These are phyloP conservation scores for Mormoops blainvillei DNA, from an alignment of 2,113 vertebrate genomes.

Conservation along the genomic window DNA sequence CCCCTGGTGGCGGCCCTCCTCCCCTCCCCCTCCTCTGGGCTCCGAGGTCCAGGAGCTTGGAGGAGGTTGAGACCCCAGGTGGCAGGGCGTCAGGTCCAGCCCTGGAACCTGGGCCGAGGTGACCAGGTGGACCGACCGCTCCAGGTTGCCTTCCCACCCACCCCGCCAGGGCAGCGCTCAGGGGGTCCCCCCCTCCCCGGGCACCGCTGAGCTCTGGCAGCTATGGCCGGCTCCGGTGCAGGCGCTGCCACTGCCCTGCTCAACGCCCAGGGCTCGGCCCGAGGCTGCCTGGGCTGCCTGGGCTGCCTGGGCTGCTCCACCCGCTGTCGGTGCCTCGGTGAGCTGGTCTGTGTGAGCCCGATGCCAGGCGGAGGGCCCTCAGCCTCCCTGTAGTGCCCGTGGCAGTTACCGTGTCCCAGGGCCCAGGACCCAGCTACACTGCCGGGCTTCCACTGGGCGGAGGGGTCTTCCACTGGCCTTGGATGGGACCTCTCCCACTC, in stretches of 20 bases:
- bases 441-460: background rate
- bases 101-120: background rate
- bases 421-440: no score
- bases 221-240: fast-evolving
- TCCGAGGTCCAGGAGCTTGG: background rate
- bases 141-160: background rate
- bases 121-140: background rate
- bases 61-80: background rate
- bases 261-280: no score
- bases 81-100: background rate
- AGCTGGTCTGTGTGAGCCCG: background rate
- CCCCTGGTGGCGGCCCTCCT: background rate
- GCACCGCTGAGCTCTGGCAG: background rate
- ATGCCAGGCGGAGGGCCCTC: fast-evolving
- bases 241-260: background rate
- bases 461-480: fast-evolving
- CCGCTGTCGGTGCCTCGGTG: no score
- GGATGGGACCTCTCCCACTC: background rate
- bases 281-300: background rate
- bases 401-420: no score
- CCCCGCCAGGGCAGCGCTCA: background rate
- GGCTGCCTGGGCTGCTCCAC: fast-evolving
- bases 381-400: fast-evolving
- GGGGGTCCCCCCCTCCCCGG: no score
- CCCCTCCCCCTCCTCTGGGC: background rate